Evolutionary conservation across 2,113 vertebrate species (phyloP).

Genomic region (Odobenus rosmarus): DNA sequence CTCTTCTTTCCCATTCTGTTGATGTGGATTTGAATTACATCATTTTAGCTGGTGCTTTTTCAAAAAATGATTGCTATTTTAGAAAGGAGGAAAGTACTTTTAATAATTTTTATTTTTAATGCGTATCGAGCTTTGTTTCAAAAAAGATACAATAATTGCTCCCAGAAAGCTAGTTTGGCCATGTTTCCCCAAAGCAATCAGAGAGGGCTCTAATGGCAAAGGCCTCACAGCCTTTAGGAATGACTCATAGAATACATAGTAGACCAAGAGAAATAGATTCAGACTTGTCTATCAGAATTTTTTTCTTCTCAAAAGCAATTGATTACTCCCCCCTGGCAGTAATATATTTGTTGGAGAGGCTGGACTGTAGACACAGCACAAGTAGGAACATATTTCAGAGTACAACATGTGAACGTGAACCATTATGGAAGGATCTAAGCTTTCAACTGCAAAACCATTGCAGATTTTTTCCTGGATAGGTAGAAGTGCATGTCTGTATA

Average conservation of each 20-base stretch:
- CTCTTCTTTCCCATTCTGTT: conserved; percentile 7
- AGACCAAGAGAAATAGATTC: neutral
- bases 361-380: neutral
- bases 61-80: neutral
- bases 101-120: conserved; percentile 38
- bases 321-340: neutral
- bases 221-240: neutral
- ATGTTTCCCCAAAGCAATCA: neutral
- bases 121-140: neutral
- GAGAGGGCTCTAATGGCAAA: neutral
- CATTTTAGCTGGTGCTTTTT: conserved; percentile 6
- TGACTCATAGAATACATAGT: neutral
- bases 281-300: neutral
- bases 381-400: neutral
- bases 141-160: neutral
- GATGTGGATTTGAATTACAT: conserved; percentile 13
- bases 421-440: neutral
- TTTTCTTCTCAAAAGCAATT: neutral
- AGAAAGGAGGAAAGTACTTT: neutral
- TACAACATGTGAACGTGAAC: neutral
- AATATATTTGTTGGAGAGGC: neutral
- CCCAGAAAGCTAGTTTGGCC: neutral
- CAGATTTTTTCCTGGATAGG: neutral
- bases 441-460: neutral
- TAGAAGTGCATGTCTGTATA: neutral